These are phyloP conservation scores for Melieria picta DNA, from an alignment of 2,888 invertebrate genomes.

Conservation along the genomic window DNA sequence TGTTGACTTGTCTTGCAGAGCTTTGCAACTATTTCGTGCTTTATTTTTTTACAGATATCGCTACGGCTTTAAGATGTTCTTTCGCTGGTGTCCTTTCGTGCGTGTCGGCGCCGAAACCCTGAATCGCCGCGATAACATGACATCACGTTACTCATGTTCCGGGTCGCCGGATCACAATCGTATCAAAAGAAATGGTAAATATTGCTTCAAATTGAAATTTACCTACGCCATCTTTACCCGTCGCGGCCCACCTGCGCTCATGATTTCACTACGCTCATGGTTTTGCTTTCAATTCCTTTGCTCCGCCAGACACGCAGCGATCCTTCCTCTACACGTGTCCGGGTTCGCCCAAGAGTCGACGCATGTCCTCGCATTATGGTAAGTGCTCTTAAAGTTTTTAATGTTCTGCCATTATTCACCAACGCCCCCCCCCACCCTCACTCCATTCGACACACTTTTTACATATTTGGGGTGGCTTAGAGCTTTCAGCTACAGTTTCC, in stretches of 20 bases:
- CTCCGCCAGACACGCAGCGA: conserved; percentile 61
- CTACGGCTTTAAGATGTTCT: conserved; percentile 91
- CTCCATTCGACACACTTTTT: not conserved
- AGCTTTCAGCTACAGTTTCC: not conserved
- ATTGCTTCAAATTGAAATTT: conserved; percentile 30
- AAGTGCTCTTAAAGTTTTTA: conserved; percentile 40
- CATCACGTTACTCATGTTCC: conserved; percentile 80
- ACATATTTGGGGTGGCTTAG: not conserved
- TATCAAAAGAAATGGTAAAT: conserved; percentile 75
- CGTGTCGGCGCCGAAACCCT: conserved; percentile 75
- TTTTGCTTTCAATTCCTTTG: conserved; percentile 2
- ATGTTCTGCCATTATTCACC: not conserved
- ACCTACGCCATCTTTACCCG: not conserved
- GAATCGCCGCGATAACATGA: conserved; percentile 78
- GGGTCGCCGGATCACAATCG: conserved; percentile 80
- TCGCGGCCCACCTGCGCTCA: not conserved
- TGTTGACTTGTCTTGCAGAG: too few species aligned
- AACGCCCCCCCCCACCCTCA: not conserved
- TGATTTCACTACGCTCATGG: not conserved
- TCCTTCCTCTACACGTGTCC: conserved; percentile 65
- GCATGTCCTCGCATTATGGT: conserved; percentile 60
- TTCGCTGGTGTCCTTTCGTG: conserved; percentile 86
- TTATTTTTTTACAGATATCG: conserved; percentile 76
- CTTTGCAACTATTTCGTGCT: not conserved
- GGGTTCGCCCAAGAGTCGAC: conserved; percentile 62